These are phyloP conservation scores for Mastigias papua DNA, from an alignment of 30 jellyfish, hydroid and myxozoan species.

Conservation along the genomic window DNA sequence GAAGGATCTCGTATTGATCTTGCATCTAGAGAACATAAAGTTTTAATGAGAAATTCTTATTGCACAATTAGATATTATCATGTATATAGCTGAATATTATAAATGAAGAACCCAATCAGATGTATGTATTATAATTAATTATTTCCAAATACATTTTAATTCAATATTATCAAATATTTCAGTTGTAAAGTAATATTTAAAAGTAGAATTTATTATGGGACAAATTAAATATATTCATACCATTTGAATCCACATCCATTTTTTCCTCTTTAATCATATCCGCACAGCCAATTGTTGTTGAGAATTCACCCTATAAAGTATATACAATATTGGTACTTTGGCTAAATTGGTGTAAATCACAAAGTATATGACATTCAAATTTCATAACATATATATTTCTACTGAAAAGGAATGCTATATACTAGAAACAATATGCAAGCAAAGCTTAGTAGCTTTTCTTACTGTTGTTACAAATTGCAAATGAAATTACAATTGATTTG, in stretches of 20 bases:
- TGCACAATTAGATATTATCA: too few relatives aligned
- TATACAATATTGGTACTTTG: too few relatives aligned
- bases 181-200: neutral
- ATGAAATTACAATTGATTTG: too few relatives aligned
- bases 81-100: too few relatives aligned
- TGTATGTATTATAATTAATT: too few relatives aligned
- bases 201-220: neutral
- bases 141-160: too few relatives aligned
- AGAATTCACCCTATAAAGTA: slow-evolving; percentile 82
- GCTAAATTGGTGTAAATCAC: neutral
- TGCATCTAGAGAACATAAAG: slow-evolving; percentile 22
- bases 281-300: slow-evolving; percentile 88
- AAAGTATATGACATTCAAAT: neutral
- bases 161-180: neutral
- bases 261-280: slow-evolving; percentile 79
- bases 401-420: too few relatives aligned
- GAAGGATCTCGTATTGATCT: slow-evolving; percentile 32
- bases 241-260: slow-evolving; percentile 68
- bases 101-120: too few relatives aligned
- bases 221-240: neutral
- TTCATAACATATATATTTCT: too few relatives aligned
- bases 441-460: too few relatives aligned
- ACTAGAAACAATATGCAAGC: too few relatives aligned
- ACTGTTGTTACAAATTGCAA: too few relatives aligned
- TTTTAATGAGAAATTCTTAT: neutral